Evolutionary conservation across 2,797 vertebrate genomes (phyloP).

Genomic region (Columba guinea): DNA sequence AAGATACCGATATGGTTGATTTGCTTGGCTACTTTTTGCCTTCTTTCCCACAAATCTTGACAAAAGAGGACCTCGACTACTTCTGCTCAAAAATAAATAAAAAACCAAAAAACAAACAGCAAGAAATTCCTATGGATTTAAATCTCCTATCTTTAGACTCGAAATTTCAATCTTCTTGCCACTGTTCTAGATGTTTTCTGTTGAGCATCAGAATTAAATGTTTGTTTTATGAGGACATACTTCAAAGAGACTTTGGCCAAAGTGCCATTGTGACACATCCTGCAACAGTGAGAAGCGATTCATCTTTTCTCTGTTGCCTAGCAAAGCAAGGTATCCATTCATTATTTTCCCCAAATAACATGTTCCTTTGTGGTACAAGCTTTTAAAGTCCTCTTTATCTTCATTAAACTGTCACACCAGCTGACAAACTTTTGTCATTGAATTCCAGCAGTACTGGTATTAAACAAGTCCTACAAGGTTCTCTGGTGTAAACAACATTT

Average conservation of each 20-base stretch:
- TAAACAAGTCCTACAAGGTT: constrained; percentile 40
- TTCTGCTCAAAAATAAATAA: neutral
- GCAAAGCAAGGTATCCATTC: constrained; percentile 51
- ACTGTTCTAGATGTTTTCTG: neutral
- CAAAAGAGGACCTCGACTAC: neutral
- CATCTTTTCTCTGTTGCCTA: constrained; percentile 41
- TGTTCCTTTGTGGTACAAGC: neutral
- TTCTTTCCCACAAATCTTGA: neutral
- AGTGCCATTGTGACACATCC: constrained; percentile 19
- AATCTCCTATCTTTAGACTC: neutral
- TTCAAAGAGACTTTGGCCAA: constrained; percentile 55
- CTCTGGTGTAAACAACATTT: constrained; percentile 33
- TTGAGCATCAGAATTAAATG: neutral
- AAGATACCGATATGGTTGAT: neutral
- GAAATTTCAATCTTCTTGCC: neutral
- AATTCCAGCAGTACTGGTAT: neutral
- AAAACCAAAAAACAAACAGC: too few species aligned
- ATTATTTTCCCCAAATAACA: constrained; percentile 52
- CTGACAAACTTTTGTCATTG: constrained; percentile 60
- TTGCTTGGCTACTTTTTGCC: neutral
- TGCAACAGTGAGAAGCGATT: constrained; percentile 33
- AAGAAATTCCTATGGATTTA: neutral
- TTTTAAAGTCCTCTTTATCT: constrained; percentile 68
- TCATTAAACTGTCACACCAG: constrained; percentile 67
- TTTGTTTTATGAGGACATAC: neutral